Evolutionary conservation across 2,113 vertebrate genomes (phyloP).

Genomic region (Chaetodon trifascialis): DNA sequence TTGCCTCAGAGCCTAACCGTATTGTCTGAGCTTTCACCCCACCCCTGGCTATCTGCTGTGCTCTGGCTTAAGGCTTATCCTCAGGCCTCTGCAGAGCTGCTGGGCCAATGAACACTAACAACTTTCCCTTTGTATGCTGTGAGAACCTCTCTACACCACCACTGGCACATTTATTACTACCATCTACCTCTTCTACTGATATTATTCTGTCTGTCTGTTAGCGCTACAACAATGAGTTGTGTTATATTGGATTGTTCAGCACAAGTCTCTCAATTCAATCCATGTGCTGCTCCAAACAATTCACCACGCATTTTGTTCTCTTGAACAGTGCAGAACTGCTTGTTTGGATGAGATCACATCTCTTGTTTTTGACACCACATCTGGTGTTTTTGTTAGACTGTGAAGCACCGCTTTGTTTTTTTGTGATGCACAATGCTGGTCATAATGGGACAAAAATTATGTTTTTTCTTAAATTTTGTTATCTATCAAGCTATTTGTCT

Average conservation of each 20-base stretch:
- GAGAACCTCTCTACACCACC: constrained; percentile 43
- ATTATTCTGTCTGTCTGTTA: constrained; percentile 30
- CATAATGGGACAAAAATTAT: not conserved
- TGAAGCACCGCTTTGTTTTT: constrained; percentile 11
- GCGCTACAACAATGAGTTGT: not conserved
- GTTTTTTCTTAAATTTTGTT: not conserved
- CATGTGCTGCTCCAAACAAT: constrained; percentile 20
- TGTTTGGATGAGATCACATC: constrained; percentile 34
- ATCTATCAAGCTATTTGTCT: not conserved
- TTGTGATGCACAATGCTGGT: not conserved
- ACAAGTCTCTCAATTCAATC: not conserved
- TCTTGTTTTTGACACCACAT: constrained; percentile 50
- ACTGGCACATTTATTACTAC: constrained; percentile 38
- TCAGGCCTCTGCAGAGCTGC: constrained; percentile 69
- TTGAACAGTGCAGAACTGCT: constrained; percentile 1
- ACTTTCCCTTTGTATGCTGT: constrained; percentile 70
- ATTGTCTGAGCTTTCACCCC: constrained; percentile 76
- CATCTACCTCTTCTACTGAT: constrained; percentile 40
- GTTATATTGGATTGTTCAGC: constrained; percentile 6
- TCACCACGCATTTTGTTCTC: constrained; percentile 9
- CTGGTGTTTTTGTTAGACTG: constrained; percentile 46
- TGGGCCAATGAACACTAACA: constrained; percentile 74
- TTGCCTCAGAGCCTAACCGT: constrained; percentile 65
- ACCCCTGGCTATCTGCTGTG: constrained; percentile 70
- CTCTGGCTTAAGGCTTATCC: constrained; percentile 78